Evolutionary conservation across 2,113 vertebrate species (phyloP).

Genomic region (Suricata suricatta): DNA sequence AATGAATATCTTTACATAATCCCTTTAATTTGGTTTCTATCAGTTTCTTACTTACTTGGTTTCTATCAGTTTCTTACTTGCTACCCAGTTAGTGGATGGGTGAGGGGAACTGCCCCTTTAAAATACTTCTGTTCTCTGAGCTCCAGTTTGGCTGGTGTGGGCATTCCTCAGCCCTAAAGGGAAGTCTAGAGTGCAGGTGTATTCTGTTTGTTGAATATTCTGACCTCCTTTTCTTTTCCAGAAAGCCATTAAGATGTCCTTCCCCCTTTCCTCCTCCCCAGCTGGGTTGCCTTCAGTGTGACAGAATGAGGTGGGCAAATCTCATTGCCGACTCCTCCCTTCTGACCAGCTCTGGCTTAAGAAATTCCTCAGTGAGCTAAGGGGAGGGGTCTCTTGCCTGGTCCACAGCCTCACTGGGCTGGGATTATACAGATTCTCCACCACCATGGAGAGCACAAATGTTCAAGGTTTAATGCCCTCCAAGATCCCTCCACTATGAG

Average conservation of each 20-base stretch:
- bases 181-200: background rate
- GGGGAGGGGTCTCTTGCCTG: background rate
- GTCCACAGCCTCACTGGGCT: background rate
- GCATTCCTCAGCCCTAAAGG: background rate
- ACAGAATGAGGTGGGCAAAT: background rate
- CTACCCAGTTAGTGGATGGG: background rate
- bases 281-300: background rate
- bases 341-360: background rate
- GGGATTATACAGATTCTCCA: background rate
- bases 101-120: background rate
- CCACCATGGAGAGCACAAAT: background rate
- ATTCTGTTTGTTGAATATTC: background rate
- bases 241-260: background rate
- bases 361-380: background rate
- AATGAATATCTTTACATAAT: background rate
- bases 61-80: background rate
- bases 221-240: background rate
- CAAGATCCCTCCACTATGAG: conserved; percentile 54
- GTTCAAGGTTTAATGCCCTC: background rate
- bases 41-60: background rate
- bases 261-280: background rate
- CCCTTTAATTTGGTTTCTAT: background rate
- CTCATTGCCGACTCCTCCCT: background rate
- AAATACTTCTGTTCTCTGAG: background rate
- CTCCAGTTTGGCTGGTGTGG: background rate